phyloP scores from a whole-genome alignment of 2,797 vertebrate species.

The Spondyliosoma cantharus region DNA sequence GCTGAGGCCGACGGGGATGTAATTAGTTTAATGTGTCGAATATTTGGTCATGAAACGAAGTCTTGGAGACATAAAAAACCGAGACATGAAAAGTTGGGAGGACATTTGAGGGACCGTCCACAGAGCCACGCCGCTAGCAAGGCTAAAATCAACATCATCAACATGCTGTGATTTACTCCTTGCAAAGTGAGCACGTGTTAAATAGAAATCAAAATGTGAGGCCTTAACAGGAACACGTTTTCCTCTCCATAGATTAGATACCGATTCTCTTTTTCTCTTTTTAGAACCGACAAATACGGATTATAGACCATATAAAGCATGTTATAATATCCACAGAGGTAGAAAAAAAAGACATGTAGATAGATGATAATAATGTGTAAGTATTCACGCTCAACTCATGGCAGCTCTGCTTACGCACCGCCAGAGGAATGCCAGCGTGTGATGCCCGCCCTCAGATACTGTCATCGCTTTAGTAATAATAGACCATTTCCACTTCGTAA shows the following conservation, averaged over 20 bases:
- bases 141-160: neutral
- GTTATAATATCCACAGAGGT: neutral
- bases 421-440: slow-evolving; percentile 61
- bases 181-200: neutral
- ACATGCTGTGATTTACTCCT: neutral
- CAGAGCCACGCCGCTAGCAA: neutral
- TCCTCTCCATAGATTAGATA: too few species aligned
- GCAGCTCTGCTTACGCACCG: slow-evolving; percentile 34
- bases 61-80: neutral
- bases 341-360: neutral
- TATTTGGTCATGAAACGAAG: neutral
- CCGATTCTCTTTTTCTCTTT: too few species aligned
- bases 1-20: neutral
- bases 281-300: fast-evolving
- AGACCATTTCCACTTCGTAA: slow-evolving; percentile 65
- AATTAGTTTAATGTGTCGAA: neutral
- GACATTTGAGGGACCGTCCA: neutral
- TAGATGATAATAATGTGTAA: neutral
- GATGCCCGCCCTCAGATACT: slow-evolving; percentile 56
- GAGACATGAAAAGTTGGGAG: neutral
- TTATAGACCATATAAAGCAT: neutral
- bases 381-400: neutral
- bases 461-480: slow-evolving; percentile 77
- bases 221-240: too few species aligned
- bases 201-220: neutral